Evolutionary conservation across 2,797 vertebrate genomes (phyloP), one percentile per base, ranked within the genome.

Genomic region (Sylvilagus floridanus): DNA sequence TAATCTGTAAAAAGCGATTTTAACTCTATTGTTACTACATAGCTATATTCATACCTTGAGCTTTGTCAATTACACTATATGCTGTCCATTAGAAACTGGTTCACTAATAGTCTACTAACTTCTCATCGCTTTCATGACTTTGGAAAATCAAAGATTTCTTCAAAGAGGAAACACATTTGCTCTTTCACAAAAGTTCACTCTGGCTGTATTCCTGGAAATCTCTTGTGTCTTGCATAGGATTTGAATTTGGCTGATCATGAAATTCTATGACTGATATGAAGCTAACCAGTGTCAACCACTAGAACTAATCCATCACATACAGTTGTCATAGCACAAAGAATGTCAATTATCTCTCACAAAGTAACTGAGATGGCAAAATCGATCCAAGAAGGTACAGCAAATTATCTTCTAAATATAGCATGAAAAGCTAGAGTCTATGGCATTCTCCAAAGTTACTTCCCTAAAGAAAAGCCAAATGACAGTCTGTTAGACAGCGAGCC

Each of bases 371-470:
- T 95, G 68, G 94, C 93, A 96, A 96, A 95, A 97, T 95, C 24
- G 88, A 96, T 96, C 88, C 93, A 91, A 89, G 94, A 96, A 95
- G 83, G 85, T 93, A 1, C 91, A 93, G 93, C 79, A 95, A 96
- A 96, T 97, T 95, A 95, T 96, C 88, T 97, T 97, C 96, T 95
- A 97, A 96, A 97, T 97, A 97, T 92, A 96, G 95, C 93, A 94
- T 94, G 96, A 93, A 94, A 96, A 96, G 71, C 78, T 83, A 82
- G 42, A 90, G 22, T 86, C 89, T 77, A 66, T 82, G 47, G 71
- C 50, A 92, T 94, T 96, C 96, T 96, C 95, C 84, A 86, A 96
- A 96, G 93, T 91, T 86, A 68, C 88, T 95, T 81, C 52, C 69
- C 60, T 94, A 87, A 93, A 94, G 93, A 92, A 96, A 96, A 91